Conservation (phyloP, 1,140 invertebrate species). For the Rhagoletis pomonella region DNA sequence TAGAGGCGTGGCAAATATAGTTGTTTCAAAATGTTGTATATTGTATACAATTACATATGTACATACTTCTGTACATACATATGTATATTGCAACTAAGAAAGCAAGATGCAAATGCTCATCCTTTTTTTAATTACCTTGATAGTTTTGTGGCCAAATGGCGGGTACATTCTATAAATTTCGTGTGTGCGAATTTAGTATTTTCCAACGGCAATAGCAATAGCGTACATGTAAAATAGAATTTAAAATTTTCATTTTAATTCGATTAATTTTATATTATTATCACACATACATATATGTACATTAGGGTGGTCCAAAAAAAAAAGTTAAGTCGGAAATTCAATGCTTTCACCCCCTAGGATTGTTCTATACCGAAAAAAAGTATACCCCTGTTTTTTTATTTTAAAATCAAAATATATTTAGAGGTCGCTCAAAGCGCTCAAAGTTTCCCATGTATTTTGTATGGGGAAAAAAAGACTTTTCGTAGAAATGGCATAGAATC, state of each 20-base stretch:
- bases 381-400: no score
- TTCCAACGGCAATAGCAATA: background rate
- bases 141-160: conserved; percentile 75
- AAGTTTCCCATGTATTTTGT: no score
- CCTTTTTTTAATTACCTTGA: conserved; percentile 70
- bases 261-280: background rate
- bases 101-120: background rate
- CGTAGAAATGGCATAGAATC: no score
- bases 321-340: no score
- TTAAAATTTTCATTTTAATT: background rate
- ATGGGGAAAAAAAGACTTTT: no score
- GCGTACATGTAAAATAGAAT: background rate
- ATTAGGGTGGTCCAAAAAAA: no score
- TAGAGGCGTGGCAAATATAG: conserved; percentile 4
- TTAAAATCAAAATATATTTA: no score
- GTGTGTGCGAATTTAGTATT: background rate
- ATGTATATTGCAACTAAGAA: background rate
- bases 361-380: no score
- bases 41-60: background rate
- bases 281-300: background rate
- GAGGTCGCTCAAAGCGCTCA: no score
- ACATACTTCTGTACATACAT: conserved; percentile 12
- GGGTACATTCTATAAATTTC: conserved; percentile 69
- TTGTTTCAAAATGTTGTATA: background rate
- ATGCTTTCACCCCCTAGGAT: no score